Base-by-base conservation (phyloP, 1,140 invertebrate genomes). In the Cherax quadricarinatus region DNA sequence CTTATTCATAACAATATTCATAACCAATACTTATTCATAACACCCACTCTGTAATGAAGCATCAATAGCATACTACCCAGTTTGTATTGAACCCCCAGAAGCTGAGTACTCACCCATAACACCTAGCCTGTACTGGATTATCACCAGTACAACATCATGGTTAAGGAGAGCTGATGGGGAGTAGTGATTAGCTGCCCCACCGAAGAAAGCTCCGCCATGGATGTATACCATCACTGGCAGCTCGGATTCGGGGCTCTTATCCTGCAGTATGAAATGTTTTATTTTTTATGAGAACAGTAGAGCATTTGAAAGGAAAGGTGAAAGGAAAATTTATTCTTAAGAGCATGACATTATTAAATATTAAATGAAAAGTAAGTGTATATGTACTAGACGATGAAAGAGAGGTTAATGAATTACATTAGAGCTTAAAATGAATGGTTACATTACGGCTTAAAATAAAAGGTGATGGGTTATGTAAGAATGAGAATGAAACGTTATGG, bases 91-190 rank as follows among this genome's bases (percentile, higher is more conserved):
- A 41, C 30, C 30, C 30, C 30, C 30, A 41, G 30, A 41, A 41
- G 30, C 53, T 14, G 53, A 10, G 53, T 57, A 86, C 85, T 21
- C 84, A 96, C 96, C 96, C 48, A 96, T 94, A 66, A 96, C 95
- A 85, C 96, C 96, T 4, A 97, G 94, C 57, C 96, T 95, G 94
- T 97, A 97, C 92, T 97, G 96, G 75, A 96, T 95, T 4, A 96
- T 96, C 1, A 97, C 96, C 3, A 97, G 94, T 16, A 97, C 95
- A 57, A 96, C 94, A 82, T 95, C 95, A 87, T 96, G 94, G 83
- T 94, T 94, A 86, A 95, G 93, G 18, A 95, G 91, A 53, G 94
- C 94, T 75, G 94, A 93, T 4, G 95, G 93, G 18, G 93, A 94
- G 92, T 95, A 94, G 18, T 94, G 48, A 83, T 94, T 93, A 1